A percentile compares a stretch with the other conserved stretches of the same genome.
Evolutionary conservation across 2,113 vertebrate species (phyloP).

Genomic region (Plestiodon gilberti): DNA sequence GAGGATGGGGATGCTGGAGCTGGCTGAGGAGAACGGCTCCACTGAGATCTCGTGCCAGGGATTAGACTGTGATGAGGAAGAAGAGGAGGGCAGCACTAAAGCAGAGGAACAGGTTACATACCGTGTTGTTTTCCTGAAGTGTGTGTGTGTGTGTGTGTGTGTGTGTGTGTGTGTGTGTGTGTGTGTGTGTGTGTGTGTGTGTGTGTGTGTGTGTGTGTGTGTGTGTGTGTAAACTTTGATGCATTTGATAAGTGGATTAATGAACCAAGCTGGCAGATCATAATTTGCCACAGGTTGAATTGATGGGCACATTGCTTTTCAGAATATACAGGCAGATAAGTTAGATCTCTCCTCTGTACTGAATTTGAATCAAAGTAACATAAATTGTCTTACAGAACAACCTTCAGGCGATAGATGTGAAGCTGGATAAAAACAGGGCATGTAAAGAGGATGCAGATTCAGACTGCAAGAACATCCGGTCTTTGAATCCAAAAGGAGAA

Average conservation of each 20-base stretch:
- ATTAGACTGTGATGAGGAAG: conserved; percentile 76
- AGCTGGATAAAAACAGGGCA: background rate
- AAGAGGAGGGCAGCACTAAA: conserved; percentile 58
- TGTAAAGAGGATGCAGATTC: background rate
- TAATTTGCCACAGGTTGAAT: background rate
- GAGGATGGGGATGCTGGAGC: conserved; percentile 53
- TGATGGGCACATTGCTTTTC: background rate
- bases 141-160: background rate
- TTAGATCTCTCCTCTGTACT: background rate
- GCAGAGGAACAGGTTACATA: conserved; percentile 56
- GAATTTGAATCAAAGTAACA: background rate
- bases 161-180: no score
- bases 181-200: no score
- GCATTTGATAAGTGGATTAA: background rate
- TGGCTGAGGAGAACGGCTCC: conserved; percentile 44
- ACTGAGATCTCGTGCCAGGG: conserved; percentile 72
- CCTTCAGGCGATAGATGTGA: background rate
- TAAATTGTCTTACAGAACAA: conserved; percentile 54
- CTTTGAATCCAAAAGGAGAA: conserved; percentile 6
- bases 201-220: no score
- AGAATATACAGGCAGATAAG: background rate
- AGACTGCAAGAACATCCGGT: background rate
- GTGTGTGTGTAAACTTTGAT: no score
- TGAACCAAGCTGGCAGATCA: background rate
- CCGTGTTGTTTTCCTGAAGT: background rate